A percentile compares a stretch with the other conserved stretches of the same genome.
Conservation (phyloP, 2,113 vertebrate genomes). For the Pan paniscus region DNA sequence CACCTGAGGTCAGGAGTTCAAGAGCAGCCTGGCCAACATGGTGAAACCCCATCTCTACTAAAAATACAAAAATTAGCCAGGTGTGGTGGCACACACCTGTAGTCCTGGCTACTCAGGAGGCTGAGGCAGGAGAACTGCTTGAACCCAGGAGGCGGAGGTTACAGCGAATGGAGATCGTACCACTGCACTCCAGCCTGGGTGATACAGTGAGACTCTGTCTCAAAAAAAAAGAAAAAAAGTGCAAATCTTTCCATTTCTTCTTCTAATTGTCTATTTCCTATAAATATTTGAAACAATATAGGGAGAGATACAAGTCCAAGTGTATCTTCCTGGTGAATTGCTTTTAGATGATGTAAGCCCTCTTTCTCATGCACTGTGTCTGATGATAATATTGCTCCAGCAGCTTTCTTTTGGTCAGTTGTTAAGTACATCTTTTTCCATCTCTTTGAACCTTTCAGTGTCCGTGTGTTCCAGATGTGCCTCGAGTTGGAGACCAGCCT, state of each 20-base stretch:
- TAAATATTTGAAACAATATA: not conserved
- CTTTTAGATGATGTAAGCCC: not conserved
- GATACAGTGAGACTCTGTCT: not conserved
- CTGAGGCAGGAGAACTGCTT: not conserved
- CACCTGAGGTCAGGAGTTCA: not conserved
- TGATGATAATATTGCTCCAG: not conserved
- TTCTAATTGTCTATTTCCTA: not conserved
- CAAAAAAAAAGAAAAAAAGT: not conserved
- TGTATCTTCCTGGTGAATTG: not conserved
- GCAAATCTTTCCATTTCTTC: not conserved
- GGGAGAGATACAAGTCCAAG: not conserved
- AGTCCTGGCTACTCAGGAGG: not conserved
- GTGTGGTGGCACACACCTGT: too few species aligned
- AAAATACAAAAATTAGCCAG: too few species aligned
- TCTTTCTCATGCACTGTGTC: not conserved
- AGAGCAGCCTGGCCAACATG: not conserved
- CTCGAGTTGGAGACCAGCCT: not conserved
- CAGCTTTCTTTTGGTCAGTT: not conserved
- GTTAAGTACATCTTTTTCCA: not conserved
- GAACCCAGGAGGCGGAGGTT: not conserved
- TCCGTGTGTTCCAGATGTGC: not conserved
- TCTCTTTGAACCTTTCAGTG: not conserved
- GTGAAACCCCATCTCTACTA: too few species aligned
- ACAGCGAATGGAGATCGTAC: not conserved
- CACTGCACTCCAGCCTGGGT: not conserved